These are phyloP conservation scores for Eretmochelys imbricata DNA, from an alignment of 2,113 vertebrate genomes.

Conservation along the genomic window DNA sequence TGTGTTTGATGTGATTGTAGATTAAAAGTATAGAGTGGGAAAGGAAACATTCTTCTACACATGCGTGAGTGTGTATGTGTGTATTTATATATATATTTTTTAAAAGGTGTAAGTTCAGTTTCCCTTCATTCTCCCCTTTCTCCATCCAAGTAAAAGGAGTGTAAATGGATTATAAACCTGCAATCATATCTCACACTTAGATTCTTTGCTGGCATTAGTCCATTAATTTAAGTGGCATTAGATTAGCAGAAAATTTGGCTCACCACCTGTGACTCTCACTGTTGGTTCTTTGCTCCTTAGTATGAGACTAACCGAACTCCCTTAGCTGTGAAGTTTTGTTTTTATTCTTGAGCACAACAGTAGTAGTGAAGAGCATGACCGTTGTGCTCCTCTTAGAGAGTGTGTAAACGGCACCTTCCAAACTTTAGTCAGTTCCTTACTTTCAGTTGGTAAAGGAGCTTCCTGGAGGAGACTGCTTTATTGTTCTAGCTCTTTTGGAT, in stretches of 20 bases:
- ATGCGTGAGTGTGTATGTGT: background rate
- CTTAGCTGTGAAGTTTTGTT: background rate
- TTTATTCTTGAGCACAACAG: background rate
- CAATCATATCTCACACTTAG: background rate
- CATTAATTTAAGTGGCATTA: background rate
- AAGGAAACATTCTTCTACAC: background rate
- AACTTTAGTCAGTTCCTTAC: background rate
- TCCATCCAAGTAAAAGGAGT: background rate
- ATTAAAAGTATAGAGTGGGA: background rate
- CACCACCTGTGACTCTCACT: accelerated
- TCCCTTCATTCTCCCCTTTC: background rate
- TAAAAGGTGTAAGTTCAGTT: background rate
- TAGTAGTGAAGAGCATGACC: background rate
- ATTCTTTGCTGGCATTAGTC: background rate
- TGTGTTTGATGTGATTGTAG: background rate
- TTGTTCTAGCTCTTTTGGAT: background rate
- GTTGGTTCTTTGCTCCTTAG: background rate
- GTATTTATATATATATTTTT: background rate
- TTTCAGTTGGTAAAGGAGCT: background rate
- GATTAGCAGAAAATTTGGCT: background rate
- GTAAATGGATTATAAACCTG: background rate
- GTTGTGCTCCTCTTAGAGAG: background rate
- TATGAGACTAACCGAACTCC: background rate
- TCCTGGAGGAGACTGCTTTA: accelerated
- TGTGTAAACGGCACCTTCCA: background rate